phyloP scores from a whole-genome alignment of 2,888 invertebrate genomes.

The Habrosyne pyritoides region DNA sequence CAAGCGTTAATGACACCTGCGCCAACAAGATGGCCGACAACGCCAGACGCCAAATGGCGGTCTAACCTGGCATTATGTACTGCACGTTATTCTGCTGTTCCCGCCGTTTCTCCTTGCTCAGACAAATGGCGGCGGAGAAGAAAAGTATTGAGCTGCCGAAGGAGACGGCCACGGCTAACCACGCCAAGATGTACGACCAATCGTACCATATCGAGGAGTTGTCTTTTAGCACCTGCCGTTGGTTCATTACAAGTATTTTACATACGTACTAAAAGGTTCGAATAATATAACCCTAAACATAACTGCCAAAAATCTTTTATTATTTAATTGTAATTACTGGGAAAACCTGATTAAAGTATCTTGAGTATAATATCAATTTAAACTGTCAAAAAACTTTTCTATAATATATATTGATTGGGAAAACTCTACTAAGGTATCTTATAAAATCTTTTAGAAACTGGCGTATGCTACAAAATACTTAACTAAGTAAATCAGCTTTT shows the following conservation, averaged over 20 bases:
- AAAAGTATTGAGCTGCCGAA: slow-evolving; percentile 90
- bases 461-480: too few relatives aligned
- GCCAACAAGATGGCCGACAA: slow-evolving; percentile 43
- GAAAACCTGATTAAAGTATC: too few relatives aligned
- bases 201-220: slow-evolving; percentile 90
- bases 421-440: too few relatives aligned
- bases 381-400: too few relatives aligned
- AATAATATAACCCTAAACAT: neutral
- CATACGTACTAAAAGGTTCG: neutral
- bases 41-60: slow-evolving; percentile 59
- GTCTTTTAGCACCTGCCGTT: slow-evolving; percentile 87
- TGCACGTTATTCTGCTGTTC: slow-evolving; percentile 91
- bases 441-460: too few relatives aligned
- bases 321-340: too few relatives aligned
- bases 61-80: slow-evolving; percentile 94
- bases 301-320: too few relatives aligned
- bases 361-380: too few relatives aligned
- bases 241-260: slow-evolving; percentile 10
- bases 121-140: slow-evolving; percentile 91
- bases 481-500: too few relatives aligned
- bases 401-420: too few relatives aligned
- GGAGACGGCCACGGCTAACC: slow-evolving; percentile 91
- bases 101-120: slow-evolving; percentile 89
- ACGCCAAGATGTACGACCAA: slow-evolving; percentile 93
- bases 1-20: slow-evolving; percentile 63